Evolutionary conservation across 2,113 vertebrate genomes (phyloP), one percentile per base, ranked within the genome.

Genomic region (Ochotona curzoniae): DNA sequence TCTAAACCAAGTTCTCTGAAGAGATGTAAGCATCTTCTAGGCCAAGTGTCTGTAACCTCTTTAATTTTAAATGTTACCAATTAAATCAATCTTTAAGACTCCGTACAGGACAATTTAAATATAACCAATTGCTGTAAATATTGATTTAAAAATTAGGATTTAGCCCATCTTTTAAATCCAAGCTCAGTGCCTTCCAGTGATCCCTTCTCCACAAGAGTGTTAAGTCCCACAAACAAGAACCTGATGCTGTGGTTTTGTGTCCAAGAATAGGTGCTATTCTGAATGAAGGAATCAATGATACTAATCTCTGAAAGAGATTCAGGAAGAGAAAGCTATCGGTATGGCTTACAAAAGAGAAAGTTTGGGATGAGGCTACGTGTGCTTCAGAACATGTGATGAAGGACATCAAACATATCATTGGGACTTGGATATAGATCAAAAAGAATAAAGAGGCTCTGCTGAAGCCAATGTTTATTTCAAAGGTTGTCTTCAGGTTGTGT

Each of bases 51-150:
- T 57, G 14, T 17, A 57, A 57, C 18, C 14, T 20, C 13, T 57
- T 57, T 57, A 57, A 17, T 57, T 57, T 57, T 13, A 57, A 90
- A 61, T 76, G 71, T 60, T 80, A 61, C 20, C 75, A 70, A 80
- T 51, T 78, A 67, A 93, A 87, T 71, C 49, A 28, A 44, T 18
- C 60, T 92, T 89, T 71, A 91, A 91, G 81, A 83, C 2, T 57
- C 1, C 18, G n/a, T 69, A 35, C 9, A 70, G 47, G 54, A 7
- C 28, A 94, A 63, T 89, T 66, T 67, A 83, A 95, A 95, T 81
- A 76, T 44, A 87, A 32, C 14, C 47, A 57, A 10, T 76, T 63
- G 13, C 23, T 8, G 60, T 38, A 80, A 47, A 78, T 69, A 67
- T 38, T 30, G 57, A 61, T 89, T 89, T 89, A 83, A 32, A 66